phyloP scores from a whole-genome alignment of 30 jellyfish, hydroid and myxozoan genomes.

The Phacellophora camtschatica region DNA sequence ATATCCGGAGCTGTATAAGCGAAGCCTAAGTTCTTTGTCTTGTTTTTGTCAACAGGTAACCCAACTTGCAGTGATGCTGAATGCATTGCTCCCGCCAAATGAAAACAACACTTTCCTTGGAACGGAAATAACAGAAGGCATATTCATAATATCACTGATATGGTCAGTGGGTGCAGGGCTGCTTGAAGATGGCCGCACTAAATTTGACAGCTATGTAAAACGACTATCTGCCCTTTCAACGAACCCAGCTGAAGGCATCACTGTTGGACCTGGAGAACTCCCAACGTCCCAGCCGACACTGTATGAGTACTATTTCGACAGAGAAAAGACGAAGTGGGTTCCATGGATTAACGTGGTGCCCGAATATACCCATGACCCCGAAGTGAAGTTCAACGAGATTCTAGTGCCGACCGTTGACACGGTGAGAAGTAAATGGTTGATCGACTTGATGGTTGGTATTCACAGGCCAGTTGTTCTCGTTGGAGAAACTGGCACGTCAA shows the following conservation, averaged over 20 bases:
- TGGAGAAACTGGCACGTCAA: conserved; percentile 99
- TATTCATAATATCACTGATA: conserved; percentile 89
- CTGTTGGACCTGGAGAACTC: conserved; percentile 83
- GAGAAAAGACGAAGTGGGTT: conserved; percentile 76
- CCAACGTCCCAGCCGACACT: conserved; percentile 87
- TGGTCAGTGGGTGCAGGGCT: conserved; percentile 97
- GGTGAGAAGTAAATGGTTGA: conserved; percentile 94
- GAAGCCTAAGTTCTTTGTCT: too few relatives aligned
- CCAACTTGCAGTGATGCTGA: conserved; percentile 87
- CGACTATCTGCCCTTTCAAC: conserved; percentile 79
- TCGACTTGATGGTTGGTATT: conserved; percentile 84
- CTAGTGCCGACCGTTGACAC: conserved; percentile 99
- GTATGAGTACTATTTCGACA: conserved; percentile 81
- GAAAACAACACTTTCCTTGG: conserved; percentile 80
- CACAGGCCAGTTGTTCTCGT: conserved; percentile 97
- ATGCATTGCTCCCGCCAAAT: conserved; percentile 90
- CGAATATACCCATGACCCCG: conserved; percentile 87
- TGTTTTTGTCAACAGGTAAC: conserved; percentile 94
- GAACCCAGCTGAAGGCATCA: conserved; percentile 59
- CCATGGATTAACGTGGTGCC: conserved; percentile 96
- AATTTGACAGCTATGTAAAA: conserved; percentile 79
- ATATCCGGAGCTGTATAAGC: too few relatives aligned
- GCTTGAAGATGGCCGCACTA: conserved; percentile 84
- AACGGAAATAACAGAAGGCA: conserved; percentile 78
- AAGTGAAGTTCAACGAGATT: conserved; percentile 77